Evolutionary conservation across 2,113 vertebrate species (phyloP), one percentile per base, ranked within the genome.

Genomic region (Rhinoptilus africanus): DNA sequence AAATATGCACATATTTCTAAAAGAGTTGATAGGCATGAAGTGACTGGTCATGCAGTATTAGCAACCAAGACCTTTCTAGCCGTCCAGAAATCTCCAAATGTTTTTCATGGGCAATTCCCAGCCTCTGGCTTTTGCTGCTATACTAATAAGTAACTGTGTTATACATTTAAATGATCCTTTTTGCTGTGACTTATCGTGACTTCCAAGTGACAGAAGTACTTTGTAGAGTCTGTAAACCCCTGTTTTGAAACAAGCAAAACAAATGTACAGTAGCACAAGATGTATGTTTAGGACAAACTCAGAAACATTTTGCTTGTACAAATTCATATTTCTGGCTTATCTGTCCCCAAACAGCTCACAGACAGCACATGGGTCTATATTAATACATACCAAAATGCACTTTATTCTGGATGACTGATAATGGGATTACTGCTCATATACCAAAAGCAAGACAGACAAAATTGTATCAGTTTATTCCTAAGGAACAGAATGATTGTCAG

Each of bases 401-500:
- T 79, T 95, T 88, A 90, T 93, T 93, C 84, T 95, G 89, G 73
- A 77, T 94, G 96, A 81, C 83, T 92, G 80, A 79, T 94, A 94
- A 95, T 85, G 63, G 87, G 86, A 93, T 96, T 97, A 93, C 63
- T 95, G 91, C 79, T 97, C 78, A 57, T 24, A 84, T 28, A 85
- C 39, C 60, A 91, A 94, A 95, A 89, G 74, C 56, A 83, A 75
- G 85, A 75, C 51, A 84, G 82, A 57, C 75, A 85, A 94, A 97
- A 76, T 51, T 28, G 16, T 76, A 82, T 76, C 78, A 3, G 9
- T 88, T 83, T 86, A 84, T 84, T 93, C 75, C 78, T 54, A 45
- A 78, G 85, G 60, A 90, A 90, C 20, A 66, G 78, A 56, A 72
- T 54, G 53, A 88, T 59, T 89, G 53, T 81, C 75, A 88, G 69